Base-by-base conservation (phyloP, 2,888 invertebrate species). In the Pyrrhia umbra region DNA sequence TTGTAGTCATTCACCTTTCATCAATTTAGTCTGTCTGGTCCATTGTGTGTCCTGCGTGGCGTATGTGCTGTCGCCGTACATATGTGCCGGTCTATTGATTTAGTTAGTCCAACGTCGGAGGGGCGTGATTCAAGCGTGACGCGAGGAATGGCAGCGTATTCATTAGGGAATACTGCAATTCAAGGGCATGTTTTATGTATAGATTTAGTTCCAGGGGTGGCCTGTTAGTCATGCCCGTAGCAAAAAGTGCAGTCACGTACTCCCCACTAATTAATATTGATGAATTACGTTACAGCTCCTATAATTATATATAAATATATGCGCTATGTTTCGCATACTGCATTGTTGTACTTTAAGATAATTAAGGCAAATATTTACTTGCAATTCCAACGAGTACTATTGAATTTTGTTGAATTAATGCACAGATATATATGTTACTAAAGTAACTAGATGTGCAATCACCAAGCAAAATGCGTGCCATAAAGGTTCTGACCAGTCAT, bases 121-220 rank as follows among this genome's bases (percentile, higher is more conserved):
- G 92, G 93, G 90, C 88, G 92, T 90, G 88, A 90, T 88, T 89
- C 87, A 85, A 88, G 85, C 88, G 85, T 89, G 85, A 86, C 88
- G 77, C 42, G 80, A 68, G 72, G 64, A 75, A 74, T 75, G 67
- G 75, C 72, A 68, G 81, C 69, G 70, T 79, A 81, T 78, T 77
- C 73, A 79, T 79, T 74, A 78, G 77, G 75, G 77, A 81, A 71
- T 74, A 75, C 67, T 75, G 72, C 66, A 52, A 63, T 76, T 80
- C 80, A 80, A 80, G 77, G 80, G 62, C 75, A 72, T 61, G 43
- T 52, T 58, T 66, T 64, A 71, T 68, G 68, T 56, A 52, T 63
- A 20, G 23, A 25, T 9, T 40, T 58, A 47, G 49, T 21, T 27
- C 42, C 20, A 72, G 57, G 45, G 71, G 71, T 52, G 50, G 43